Evolutionary conservation across 1,140 invertebrate genomes (phyloP).

Genomic region (Drosophila melanica): DNA sequence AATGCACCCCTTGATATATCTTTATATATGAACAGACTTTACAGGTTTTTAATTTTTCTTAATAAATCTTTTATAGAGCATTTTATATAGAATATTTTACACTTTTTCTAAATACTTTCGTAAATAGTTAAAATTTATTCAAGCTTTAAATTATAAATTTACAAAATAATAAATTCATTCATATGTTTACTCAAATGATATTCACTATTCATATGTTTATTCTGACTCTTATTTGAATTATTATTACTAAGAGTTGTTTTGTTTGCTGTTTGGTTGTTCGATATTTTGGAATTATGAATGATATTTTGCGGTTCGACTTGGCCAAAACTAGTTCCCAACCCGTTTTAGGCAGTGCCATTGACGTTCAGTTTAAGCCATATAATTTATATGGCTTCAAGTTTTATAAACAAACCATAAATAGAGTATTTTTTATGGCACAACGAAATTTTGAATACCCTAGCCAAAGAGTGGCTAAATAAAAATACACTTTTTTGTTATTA

Average conservation of each 20-base stretch:
- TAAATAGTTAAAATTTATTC: no score
- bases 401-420: slow-evolving; percentile 23
- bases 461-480: background rate
- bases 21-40: background rate
- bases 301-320: slow-evolving; percentile 29
- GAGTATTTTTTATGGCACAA: slow-evolving; percentile 3
- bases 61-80: slow-evolving; percentile 5
- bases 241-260: background rate
- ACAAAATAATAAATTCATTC: background rate
- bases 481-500: no score
- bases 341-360: slow-evolving; percentile 58
- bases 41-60: background rate
- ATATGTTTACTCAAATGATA: background rate
- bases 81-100: no score
- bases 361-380: slow-evolving; percentile 27
- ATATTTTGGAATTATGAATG: slow-evolving; percentile 31
- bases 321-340: slow-evolving; percentile 66
- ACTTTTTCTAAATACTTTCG: no score
- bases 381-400: slow-evolving; percentile 33
- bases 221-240: background rate
- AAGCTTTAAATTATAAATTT: no score
- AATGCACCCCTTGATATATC: background rate
- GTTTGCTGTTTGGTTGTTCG: background rate
- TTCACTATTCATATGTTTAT: background rate
- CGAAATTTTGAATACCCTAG: background rate